A percentile compares a stretch with the other conserved stretches of the same genome.
Conservation (phyloP, 2,113 vertebrate species). For the Gambusia affinis region DNA sequence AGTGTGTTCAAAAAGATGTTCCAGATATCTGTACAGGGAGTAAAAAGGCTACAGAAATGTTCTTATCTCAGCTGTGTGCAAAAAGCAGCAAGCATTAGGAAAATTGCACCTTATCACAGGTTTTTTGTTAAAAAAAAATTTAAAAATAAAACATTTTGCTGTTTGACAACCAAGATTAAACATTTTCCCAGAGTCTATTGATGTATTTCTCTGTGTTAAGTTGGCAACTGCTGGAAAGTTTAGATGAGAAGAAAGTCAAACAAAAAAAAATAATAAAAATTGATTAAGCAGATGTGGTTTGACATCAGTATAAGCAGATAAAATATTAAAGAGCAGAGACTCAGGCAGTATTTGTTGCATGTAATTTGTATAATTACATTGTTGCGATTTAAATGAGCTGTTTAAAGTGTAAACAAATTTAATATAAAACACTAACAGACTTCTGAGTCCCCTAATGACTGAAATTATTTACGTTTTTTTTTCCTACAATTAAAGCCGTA, state of each 20-base stretch:
- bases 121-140: neutral
- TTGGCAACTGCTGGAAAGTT: conserved; percentile 23
- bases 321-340: conserved; percentile 35
- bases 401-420: neutral
- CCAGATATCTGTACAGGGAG: conserved; percentile 22
- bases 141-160: neutral
- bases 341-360: conserved; percentile 20
- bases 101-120: conserved; percentile 4
- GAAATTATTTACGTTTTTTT: neutral
- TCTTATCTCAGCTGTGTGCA: conserved; percentile 19
- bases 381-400: conserved; percentile 32
- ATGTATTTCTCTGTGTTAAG: conserved; percentile 19
- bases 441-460: neutral
- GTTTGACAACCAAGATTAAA: conserved; percentile 23
- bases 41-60: conserved; percentile 1
- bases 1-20: conserved; percentile 57
- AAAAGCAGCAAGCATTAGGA: conserved; percentile 15
- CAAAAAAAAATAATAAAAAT: conserved; percentile 2
- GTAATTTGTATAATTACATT: conserved; percentile 24
- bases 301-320: conserved; percentile 34
- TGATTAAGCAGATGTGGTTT: conserved; percentile 31
- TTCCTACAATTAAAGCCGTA: neutral
- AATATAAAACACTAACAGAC: neutral
- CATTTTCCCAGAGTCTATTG: conserved; percentile 3
- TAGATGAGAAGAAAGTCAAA: conserved; percentile 23